These are phyloP conservation scores for Pedetes capensis DNA, from an alignment of 2,113 vertebrate genomes.

Conservation along the genomic window DNA sequence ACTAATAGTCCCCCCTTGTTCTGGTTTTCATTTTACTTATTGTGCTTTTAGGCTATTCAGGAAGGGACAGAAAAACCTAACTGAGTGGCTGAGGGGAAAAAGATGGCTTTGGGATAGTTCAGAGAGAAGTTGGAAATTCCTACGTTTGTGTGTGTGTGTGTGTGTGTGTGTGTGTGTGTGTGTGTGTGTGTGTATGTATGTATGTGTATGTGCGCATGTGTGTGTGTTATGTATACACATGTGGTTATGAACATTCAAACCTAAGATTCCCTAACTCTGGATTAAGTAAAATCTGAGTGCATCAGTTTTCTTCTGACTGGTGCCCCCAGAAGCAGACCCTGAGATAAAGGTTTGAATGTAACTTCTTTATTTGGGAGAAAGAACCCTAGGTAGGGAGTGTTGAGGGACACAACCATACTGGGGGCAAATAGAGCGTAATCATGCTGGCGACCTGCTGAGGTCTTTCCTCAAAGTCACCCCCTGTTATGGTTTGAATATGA, in stretches of 20 bases:
- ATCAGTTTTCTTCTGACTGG: neutral
- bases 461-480: neutral
- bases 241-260: neutral
- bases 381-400: neutral
- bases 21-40: neutral
- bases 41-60: neutral
- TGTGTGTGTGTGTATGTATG: accelerated
- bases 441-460: accelerated
- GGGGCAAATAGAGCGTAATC: neutral
- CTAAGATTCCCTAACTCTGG: neutral
- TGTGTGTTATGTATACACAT: accelerated
- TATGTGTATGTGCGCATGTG: neutral
- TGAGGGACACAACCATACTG: neutral
- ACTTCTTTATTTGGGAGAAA: neutral
- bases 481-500: too few species aligned
- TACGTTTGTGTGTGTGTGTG: neutral
- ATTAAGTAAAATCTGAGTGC: neutral
- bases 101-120: neutral
- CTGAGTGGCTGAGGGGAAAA: neutral
- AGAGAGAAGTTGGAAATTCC: neutral
- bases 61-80: neutral
- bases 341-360: neutral
- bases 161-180: neutral
- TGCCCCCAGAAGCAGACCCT: neutral
- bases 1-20: neutral